Evolutionary conservation across 1,140 invertebrate genomes (phyloP).

Genomic region (Nylanderia fulva): DNA sequence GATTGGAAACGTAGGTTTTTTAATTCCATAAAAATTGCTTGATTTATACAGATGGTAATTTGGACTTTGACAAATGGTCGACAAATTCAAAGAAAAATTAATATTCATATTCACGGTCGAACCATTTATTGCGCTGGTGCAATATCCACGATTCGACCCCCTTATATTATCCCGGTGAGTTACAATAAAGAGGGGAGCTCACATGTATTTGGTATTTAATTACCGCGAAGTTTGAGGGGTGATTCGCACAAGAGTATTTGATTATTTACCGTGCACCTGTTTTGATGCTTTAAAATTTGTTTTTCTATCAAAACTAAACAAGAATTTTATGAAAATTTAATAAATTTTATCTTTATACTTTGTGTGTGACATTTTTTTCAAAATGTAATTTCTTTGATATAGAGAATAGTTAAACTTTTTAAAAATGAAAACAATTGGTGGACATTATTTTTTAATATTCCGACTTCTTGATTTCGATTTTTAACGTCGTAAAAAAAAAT

Average conservation of each 20-base stretch:
- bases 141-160: slow-evolving; percentile 83
- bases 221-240: slow-evolving; percentile 79
- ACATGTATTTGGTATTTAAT: slow-evolving; percentile 83
- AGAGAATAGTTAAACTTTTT: not conserved
- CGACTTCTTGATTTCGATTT: not conserved
- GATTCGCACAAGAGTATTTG: slow-evolving; percentile 74
- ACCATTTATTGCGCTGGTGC: slow-evolving; percentile 79
- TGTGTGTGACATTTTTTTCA: not conserved
- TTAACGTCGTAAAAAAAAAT: not conserved
- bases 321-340: not conserved
- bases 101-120: slow-evolving; percentile 84
- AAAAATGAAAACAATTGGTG: not conserved
- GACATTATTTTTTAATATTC: not conserved
- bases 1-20: not conserved
- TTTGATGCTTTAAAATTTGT: not conserved
- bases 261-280: slow-evolving; percentile 41
- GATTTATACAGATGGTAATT: not conserved
- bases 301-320: not conserved
- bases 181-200: slow-evolving; percentile 66
- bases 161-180: slow-evolving; percentile 65
- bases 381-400: not conserved
- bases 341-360: not conserved
- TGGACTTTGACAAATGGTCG: slow-evolving; percentile 49
- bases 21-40: not conserved
- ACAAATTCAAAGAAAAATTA: slow-evolving; percentile 73